Base-by-base conservation (phyloP, 2,113 vertebrate genomes). In the Sprattus sprattus region DNA sequence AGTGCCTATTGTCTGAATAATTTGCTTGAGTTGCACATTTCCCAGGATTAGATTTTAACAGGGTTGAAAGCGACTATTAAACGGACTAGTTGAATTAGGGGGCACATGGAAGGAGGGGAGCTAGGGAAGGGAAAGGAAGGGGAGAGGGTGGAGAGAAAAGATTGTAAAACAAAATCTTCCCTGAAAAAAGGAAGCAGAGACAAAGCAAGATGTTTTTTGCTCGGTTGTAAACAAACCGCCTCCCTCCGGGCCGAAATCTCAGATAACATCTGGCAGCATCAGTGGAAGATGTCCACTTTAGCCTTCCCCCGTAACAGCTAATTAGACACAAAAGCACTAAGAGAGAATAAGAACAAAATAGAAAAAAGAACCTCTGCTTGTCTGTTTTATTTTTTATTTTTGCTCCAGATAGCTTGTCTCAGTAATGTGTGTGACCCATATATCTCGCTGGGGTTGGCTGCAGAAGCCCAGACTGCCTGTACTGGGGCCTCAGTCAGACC, bases 211-310 rank as follows among this genome's bases (percentile, higher is more conserved):
- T 91, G 89, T 93, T 94, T 78, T 93, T 94, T 89, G 91, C 93
- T 91, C 89, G 89, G 91, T 93, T 89, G 91, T 93, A 94, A 95
- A 95, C 91, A 91, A 94, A 93, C 89, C 87, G 85, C 91, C 86
- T 91, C 92, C 93, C 93, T 87, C 87, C 83, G 83, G 91, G 92
- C 88, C 85, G 84, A 92, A 92, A 92, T 92, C 92, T 92, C 89
- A 83, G 88, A 89, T 22, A 94, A 94, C 93, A 95, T 95, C 93
- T 95, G 94, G 93, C 92, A 91, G 87, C 88, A 90, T 92, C 90
- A 92, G 89, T 89, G 84, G 88, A 86, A 90, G 87, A 90, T 92
- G 94, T 94, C 93, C 93, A 92, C 91, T 91, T 89, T 86, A 87
- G 82, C 87, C 84, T 91, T 78, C 71, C 87, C 91, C 22, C 90